A percentile compares a stretch with the other conserved stretches of the same genome.
Conservation (phyloP, 2,113 vertebrate genomes). For the Pipra filicauda region DNA sequence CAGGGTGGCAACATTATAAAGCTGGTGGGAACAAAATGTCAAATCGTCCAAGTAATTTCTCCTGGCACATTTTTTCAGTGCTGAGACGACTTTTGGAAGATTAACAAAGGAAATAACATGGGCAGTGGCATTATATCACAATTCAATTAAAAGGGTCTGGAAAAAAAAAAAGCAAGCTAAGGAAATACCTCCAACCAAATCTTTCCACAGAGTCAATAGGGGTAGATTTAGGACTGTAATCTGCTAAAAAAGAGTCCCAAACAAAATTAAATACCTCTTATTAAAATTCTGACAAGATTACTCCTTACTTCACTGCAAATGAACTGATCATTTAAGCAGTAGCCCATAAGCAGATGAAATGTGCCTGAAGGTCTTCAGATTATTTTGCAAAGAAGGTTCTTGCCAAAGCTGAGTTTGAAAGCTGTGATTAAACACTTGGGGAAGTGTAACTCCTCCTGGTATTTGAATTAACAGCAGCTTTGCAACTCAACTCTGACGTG, state of each 20-base stretch:
- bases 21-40: constrained; percentile 18
- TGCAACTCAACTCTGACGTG: not conserved
- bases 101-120: constrained; percentile 16
- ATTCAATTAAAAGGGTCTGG: not conserved
- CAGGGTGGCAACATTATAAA: not conserved
- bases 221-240: not conserved
- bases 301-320: not conserved
- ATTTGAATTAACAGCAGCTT: not conserved
- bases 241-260: not conserved
- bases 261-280: not conserved
- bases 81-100: not conserved
- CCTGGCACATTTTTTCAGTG: not conserved
- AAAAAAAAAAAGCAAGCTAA: not conserved
- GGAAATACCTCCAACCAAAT: not conserved
- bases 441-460: not conserved
- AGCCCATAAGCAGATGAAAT: not conserved
- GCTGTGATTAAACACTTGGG: not conserved
- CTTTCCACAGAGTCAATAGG: not conserved
- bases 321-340: not conserved
- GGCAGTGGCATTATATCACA: not conserved
- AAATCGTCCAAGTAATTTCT: not conserved
- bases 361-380: not conserved
- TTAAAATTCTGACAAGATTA: not conserved
- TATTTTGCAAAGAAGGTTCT: not conserved
- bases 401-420: not conserved